A percentile compares a stretch with the other conserved stretches of the same genome.
Evolutionary conservation across 2,797 vertebrate species (phyloP).

Genomic region (Bradypodion ventrale): DNA sequence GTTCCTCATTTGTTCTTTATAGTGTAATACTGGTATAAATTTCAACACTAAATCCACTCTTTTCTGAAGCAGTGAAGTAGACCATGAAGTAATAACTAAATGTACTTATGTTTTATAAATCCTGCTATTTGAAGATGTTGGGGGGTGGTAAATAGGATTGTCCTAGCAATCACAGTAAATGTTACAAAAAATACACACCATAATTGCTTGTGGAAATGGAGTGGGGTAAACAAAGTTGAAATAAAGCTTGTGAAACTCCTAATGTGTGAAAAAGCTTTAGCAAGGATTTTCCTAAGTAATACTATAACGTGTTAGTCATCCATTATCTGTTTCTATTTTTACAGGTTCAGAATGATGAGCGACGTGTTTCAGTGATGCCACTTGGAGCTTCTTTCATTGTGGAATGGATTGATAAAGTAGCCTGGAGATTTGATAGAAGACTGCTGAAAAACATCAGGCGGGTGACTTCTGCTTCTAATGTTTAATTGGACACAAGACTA

Average conservation of each 20-base stretch:
- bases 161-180: neutral
- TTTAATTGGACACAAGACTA: conserved; percentile 47
- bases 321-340: conserved; percentile 78
- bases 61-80: neutral
- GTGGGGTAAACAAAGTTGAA: conserved; percentile 40
- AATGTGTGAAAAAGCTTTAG: conserved; percentile 59
- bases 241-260: conserved; percentile 64
- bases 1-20: neutral
- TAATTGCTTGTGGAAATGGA: neutral
- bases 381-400: conserved; percentile 43
- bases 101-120: neutral
- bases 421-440: conserved; percentile 46
- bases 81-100: neutral
- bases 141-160: neutral
- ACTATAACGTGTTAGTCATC: conserved; percentile 76
- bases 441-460: conserved; percentile 37
- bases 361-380: conserved; percentile 57
- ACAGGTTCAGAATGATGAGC: conserved; percentile 79
- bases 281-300: conserved; percentile 71
- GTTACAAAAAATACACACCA: neutral
- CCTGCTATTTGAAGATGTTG: neutral
- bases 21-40: neutral
- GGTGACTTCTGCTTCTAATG: conserved; percentile 46
- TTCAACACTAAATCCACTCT: neutral
- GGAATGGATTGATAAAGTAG: conserved; percentile 50